Evolutionary conservation across 2,797 vertebrate species (phyloP), one percentile per base, ranked within the genome.

Genomic region (Decapterus maruadsi): DNA sequence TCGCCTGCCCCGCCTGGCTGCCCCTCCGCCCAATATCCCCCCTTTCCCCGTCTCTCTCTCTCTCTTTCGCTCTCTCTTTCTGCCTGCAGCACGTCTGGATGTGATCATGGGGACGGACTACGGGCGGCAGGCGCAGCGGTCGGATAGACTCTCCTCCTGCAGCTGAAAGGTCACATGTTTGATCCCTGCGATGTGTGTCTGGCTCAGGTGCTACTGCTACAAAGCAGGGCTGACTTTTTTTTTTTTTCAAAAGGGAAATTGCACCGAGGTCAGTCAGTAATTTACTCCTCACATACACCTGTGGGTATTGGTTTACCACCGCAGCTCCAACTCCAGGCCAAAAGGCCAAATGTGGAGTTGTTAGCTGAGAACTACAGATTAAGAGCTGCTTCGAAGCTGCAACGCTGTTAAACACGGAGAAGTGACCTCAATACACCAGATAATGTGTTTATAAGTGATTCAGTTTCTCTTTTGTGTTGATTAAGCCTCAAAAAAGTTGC

Each of bases 1-100:
- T 82, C 63, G 43, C 67, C 55, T 53, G 65, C 58, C 45, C 65
- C 10, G 40, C 72, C 73, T 72, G 68, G 53, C 54, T 42, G 40
- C 63, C 60, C 56, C 56, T 61, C 68, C 48, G 38, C 65, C 70
- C 12, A 8, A 66, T 65, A 45, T 77, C 26, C 26, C 56, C 55
- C 50, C 50, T 19, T 45, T 62, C 48, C 34, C 38, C 34, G 45
- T 74, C 40, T 40, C 38, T 40, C 38, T 40, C 38, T 38, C 38
- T 38, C 38, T 43, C 42, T 43, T 3, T 43, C 42, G 13, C 42
- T 43, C 12, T 3, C 56, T 56, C 40, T 75, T 38, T 59, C 36
- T 43, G 54, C 72, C 68, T 76, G 64, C 69, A 63, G 57, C 34
- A 7, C n/a, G 61, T 4, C 63, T 60, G 54, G 58, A 45, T 51